Evolutionary conservation across 2,113 vertebrate genomes (phyloP).

Genomic region (Semnornis frantzii): DNA sequence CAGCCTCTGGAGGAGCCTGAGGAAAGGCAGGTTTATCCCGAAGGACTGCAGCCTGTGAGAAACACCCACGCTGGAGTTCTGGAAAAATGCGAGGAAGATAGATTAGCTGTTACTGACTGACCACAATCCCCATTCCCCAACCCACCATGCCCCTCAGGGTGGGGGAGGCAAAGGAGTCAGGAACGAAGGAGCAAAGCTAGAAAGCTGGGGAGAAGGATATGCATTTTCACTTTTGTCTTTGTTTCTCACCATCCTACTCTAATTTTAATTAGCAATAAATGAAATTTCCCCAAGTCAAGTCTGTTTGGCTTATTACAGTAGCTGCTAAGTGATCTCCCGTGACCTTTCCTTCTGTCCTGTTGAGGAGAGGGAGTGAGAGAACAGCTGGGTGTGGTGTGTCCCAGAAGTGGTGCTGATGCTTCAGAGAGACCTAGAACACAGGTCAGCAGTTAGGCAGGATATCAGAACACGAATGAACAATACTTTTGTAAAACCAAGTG

Average conservation of each 20-base stretch:
- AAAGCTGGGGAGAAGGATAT: not conserved
- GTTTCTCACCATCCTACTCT: not conserved
- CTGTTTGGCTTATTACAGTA: not conserved
- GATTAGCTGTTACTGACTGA: not conserved
- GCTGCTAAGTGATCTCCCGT: not conserved
- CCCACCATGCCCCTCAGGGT: fast-evolving
- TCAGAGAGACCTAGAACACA: not conserved
- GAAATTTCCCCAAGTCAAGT: not conserved
- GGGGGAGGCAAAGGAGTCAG: not conserved
- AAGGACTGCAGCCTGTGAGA: not conserved
- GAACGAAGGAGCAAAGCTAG: not conserved
- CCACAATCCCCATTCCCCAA: not conserved
- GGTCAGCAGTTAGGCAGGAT: not conserved
- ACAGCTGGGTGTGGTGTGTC: not conserved
- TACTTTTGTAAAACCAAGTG: not conserved
- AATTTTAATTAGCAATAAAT: not conserved
- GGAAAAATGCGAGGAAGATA: not conserved
- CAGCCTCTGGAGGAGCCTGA: not conserved
- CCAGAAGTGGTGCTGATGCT: not conserved
- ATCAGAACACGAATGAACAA: not conserved
- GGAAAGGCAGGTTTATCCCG: slow-evolving; percentile 5
- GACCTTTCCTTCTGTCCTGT: not conserved
- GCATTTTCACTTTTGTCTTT: not conserved
- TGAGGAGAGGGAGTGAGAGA: not conserved
- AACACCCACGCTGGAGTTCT: not conserved